Percentiles rank a stretch among this genome's conserved stretches.
Conservation (phyloP, 1,140 invertebrate species). For the Theocolax elegans region DNA sequence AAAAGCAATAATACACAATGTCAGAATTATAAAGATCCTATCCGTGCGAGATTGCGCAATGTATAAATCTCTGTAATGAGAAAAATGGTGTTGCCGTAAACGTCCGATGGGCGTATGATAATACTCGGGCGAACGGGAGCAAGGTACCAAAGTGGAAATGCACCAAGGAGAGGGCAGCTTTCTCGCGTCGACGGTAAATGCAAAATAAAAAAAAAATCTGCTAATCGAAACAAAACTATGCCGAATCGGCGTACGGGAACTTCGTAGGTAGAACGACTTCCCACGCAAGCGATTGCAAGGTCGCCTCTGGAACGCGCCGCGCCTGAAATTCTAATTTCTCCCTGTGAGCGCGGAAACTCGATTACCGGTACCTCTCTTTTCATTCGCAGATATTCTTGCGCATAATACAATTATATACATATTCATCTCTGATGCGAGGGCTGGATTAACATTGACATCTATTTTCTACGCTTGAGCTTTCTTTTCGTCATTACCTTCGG, state of each 20-base stretch:
- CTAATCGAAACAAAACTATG: neutral
- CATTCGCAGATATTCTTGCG: neutral
- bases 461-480: neutral
- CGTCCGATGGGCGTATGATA: conserved; percentile 13
- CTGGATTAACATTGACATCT: conserved; percentile 26
- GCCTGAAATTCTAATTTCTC: conserved; percentile 31
- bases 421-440: conserved; percentile 12
- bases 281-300: conserved; percentile 42
- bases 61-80: too few species aligned
- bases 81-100: too few species aligned
- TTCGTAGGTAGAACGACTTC: conserved; percentile 55
- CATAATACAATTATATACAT: too few species aligned
- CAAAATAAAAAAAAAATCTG: too few species aligned
- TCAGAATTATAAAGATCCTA: neutral
- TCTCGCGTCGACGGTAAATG: neutral
- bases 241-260: neutral
- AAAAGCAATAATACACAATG: too few species aligned
- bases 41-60: neutral
- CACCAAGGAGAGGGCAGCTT: neutral
- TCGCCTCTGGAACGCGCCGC: conserved; percentile 17
- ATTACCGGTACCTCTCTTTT: neutral
- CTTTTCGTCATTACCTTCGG: too few species aligned
- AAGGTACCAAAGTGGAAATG: neutral
- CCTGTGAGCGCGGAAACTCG: too few species aligned
- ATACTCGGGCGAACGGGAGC: neutral